A percentile compares a stretch with the other conserved stretches of the same genome.
Conservation (phyloP, 2,113 vertebrate species). For the Oreochromis niloticus region DNA sequence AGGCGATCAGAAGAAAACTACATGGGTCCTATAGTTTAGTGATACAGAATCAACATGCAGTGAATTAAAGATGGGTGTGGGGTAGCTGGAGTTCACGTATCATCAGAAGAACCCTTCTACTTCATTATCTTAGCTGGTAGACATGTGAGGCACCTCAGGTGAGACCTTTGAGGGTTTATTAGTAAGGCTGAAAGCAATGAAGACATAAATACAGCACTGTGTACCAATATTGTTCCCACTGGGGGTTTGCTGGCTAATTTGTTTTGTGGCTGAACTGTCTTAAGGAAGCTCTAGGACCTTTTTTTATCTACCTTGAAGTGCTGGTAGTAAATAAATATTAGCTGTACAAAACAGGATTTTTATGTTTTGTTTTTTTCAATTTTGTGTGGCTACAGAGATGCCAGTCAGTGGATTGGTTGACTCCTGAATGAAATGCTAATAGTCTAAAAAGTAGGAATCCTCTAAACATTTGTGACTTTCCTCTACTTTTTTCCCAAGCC, state of each 20-base stretch:
- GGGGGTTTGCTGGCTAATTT: background rate
- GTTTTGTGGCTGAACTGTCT: background rate
- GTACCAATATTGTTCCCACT: background rate
- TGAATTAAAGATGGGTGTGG: background rate
- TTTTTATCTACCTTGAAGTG: background rate
- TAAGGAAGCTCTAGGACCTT: background rate
- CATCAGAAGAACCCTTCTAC: background rate
- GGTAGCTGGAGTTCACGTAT: background rate
- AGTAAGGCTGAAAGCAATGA: background rate
- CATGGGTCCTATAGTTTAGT: background rate
- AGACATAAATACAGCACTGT: background rate
- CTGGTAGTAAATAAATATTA: background rate
- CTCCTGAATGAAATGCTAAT: background rate
- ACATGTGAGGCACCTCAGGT: background rate
- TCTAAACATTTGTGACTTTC: background rate
- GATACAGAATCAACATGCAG: background rate
- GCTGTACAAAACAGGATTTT: background rate
- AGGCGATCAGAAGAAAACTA: slow-evolving; percentile 21
- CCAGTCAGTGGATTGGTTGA: background rate
- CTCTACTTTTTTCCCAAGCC: background rate
- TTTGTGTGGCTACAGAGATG: background rate
- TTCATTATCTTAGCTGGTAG: background rate
- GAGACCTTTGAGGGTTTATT: background rate
- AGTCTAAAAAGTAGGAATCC: background rate
- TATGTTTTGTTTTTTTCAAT: background rate